phyloP scores from a whole-genome alignment of 2,113 vertebrate genomes.

The Elaphurus davidianus region DNA sequence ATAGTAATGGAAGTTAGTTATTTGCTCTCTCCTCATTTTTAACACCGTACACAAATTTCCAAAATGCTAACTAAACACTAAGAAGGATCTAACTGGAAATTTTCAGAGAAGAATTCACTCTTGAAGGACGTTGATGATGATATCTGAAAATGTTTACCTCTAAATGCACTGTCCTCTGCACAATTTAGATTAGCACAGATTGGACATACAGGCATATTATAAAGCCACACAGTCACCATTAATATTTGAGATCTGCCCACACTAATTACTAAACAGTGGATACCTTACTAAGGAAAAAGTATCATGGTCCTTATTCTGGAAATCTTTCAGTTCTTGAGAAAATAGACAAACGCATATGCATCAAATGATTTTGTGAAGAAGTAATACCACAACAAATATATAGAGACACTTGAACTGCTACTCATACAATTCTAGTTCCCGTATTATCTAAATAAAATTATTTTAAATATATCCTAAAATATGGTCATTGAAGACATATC shows the following conservation, averaged over 20 bases:
- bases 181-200: background rate
- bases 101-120: background rate
- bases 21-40: background rate
- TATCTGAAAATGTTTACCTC: background rate
- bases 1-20: background rate
- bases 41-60: background rate
- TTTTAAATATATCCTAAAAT: background rate
- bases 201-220: background rate
- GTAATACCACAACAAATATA: background rate
- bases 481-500: background rate
- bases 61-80: background rate
- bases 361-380: background rate
- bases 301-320: background rate
- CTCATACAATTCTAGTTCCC: background rate
- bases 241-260: background rate
- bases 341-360: background rate
- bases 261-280: background rate
- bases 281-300: background rate
- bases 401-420: background rate
- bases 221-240: background rate
- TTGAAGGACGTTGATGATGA: background rate
- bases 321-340: slow-evolving; percentile 1
- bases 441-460: background rate
- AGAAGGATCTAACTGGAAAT: background rate
- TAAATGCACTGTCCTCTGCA: background rate